These are phyloP conservation scores for Centruroides vittatus DNA, from an alignment of 1,140 invertebrate species.

Conservation along the genomic window DNA sequence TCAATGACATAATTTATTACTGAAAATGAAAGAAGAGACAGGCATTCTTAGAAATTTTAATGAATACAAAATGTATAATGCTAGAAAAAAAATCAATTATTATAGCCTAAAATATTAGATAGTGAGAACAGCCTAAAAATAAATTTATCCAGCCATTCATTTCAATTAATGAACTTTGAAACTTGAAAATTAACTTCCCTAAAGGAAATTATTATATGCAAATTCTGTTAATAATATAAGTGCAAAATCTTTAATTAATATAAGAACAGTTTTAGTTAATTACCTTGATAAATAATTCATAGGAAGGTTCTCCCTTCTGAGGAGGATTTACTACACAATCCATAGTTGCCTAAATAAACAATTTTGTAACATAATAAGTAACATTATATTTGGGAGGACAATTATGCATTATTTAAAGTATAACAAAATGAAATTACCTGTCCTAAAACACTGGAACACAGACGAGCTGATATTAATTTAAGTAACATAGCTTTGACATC, in stretches of 20 bases:
- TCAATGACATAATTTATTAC: no score
- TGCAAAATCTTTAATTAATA: neutral
- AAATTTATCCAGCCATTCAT: no score
- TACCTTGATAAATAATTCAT: slow-evolving; percentile 42
- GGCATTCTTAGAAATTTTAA: no score
- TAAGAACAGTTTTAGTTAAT: neutral
- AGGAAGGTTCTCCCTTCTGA: slow-evolving; percentile 63
- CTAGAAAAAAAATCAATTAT: no score
- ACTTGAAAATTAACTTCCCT: no score
- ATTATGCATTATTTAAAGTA: neutral
- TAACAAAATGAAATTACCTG: slow-evolving; percentile 37
- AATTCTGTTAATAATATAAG: slow-evolving; percentile 5
- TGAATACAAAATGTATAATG: no score
- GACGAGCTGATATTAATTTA: slow-evolving; percentile 86
- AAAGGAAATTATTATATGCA: no score
- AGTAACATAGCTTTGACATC: slow-evolving; percentile 69
- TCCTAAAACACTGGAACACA: slow-evolving; percentile 82
- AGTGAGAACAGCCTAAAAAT: no score
- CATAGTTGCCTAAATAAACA: slow-evolving; percentile 35
- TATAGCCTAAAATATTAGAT: no score
- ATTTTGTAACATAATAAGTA: neutral
- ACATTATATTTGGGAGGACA: neutral
- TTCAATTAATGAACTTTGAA: no score
- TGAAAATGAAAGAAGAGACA: no score
- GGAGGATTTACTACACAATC: slow-evolving; percentile 69